Conservation (phyloP, 2,888 invertebrate genomes). For the Ormyrus labotus region DNA sequence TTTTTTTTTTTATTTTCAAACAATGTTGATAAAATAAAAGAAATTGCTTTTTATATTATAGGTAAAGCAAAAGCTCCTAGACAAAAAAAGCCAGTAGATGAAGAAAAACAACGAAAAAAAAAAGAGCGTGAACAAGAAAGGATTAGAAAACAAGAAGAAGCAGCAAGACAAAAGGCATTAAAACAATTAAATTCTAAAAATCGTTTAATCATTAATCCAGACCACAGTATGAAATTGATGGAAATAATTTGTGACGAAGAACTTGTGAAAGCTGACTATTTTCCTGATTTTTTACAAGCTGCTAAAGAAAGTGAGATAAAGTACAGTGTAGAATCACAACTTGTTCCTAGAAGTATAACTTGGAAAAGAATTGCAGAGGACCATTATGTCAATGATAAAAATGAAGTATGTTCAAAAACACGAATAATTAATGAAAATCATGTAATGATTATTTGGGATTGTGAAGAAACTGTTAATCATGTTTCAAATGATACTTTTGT, state of each 20-base stretch:
- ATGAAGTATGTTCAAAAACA: constrained; percentile 62
- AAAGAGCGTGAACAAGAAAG: constrained; percentile 31
- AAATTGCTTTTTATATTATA: background rate
- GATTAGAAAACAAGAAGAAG: constrained; percentile 50
- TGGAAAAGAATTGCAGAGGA: constrained; percentile 73
- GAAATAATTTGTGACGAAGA: constrained; percentile 65
- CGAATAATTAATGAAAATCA: constrained; percentile 65
- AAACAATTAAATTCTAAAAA: constrained; percentile 62
- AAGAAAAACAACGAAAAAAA: constrained; percentile 31
- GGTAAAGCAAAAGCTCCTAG: constrained; percentile 14
- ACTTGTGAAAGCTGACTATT: constrained; percentile 58
- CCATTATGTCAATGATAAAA: constrained; percentile 61
- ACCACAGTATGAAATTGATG: constrained; percentile 68
- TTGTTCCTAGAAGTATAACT: constrained; percentile 72
- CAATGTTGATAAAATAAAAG: background rate
- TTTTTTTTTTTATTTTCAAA: background rate
- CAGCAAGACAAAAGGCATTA: constrained; percentile 61
- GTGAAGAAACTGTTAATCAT: constrained; percentile 70
- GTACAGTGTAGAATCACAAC: constrained; percentile 67
- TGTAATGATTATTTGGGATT: constrained; percentile 74
- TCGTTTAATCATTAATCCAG: constrained; percentile 63
- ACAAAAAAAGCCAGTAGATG: constrained; percentile 18
- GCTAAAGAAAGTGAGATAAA: constrained; percentile 67
- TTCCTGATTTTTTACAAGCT: constrained; percentile 63
- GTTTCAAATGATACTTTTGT: constrained; percentile 69